A percentile compares a stretch with the other conserved stretches of the same genome.
These are phyloP conservation scores for Procavia capensis DNA, from an alignment of 2,113 vertebrate genomes.

Conservation along the genomic window DNA sequence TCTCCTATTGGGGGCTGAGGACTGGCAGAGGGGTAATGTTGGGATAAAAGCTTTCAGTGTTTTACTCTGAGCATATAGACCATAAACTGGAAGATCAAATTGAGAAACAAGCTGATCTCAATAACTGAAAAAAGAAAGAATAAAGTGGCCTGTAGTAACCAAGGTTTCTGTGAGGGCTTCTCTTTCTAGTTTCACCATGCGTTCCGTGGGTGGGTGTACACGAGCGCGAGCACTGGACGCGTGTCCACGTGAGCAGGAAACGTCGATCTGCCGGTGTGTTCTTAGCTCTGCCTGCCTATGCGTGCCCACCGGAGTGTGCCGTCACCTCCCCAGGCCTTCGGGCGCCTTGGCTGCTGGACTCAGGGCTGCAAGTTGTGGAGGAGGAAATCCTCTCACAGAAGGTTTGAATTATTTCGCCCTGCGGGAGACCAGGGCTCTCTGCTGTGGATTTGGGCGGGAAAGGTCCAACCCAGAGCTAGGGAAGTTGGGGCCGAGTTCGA, in stretches of 20 bases:
- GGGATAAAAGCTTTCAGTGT: slow-evolving; percentile 7
- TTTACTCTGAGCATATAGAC: slow-evolving; percentile 4
- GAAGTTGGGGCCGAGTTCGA: not conserved
- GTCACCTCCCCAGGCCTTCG: not conserved
- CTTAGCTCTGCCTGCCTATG: not conserved
- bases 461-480: not conserved
- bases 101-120: not conserved
- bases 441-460: slow-evolving; percentile 39
- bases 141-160: not conserved
- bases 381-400: slow-evolving; percentile 39
- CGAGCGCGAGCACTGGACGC: not conserved
- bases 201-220: not conserved
- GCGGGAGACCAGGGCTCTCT: slow-evolving; percentile 16
- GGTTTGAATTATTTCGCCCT: slow-evolving; percentile 75
- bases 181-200: not conserved
- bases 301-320: not conserved
- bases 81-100: not conserved
- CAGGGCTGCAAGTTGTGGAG: not conserved
- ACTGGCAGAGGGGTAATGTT: not conserved
- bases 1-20: not conserved
- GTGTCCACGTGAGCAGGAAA: not conserved
- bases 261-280: not conserved
- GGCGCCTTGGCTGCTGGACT: not conserved
- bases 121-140: not conserved
- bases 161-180: not conserved